Evolutionary conservation across 2,888 invertebrate species (phyloP), one percentile per base, ranked within the genome.

Genomic region (Polymixis flavicincta): DNA sequence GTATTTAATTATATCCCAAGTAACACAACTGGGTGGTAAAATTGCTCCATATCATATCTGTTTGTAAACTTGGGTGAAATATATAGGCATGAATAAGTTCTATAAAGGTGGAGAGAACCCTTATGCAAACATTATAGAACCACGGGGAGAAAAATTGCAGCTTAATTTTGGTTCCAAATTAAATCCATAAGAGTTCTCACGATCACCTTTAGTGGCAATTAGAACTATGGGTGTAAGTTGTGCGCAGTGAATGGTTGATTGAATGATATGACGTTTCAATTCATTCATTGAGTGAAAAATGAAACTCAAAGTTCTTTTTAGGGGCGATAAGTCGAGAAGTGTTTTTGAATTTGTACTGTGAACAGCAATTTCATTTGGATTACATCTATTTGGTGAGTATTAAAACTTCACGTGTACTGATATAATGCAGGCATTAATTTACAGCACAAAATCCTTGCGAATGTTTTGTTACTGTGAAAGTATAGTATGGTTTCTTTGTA

Each of bases 91-190:
- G 9, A 59, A 5, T 59, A 59, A 32, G 32, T 59, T 59, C 32
- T 59, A 32, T 32, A 59, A 32, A 59, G 32, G 59, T 59, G 59
- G 59, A 11, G 59, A 32, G 17, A 59, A 59, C 59, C 32, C 32
- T 59, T 32, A 32, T 59, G 59, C 59, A 59, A 59, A 54, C 54
- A 54, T n/a, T 54, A 32, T 22, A 59, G 32, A 59, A 32, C 59
- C 19, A 59, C 4, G 19, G 19, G 57, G 52, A 22, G 8, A 52
- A 22, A 52, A 52, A 22, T 52, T 52, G 52, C 22, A 54, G 54
- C 9, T 11, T 28, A 28, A 59, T 28, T 28, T 59, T 59, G 19
- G 28, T 59, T 59, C 28, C 19, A 59, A 59, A 28, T 28, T 28
- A 6, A 28, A 28, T 59, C 28, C 28, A 59, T 28, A 28, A 1